These are phyloP conservation scores for Linnaemya tessellans DNA, from an alignment of 2,888 invertebrate species.

Conservation along the genomic window DNA sequence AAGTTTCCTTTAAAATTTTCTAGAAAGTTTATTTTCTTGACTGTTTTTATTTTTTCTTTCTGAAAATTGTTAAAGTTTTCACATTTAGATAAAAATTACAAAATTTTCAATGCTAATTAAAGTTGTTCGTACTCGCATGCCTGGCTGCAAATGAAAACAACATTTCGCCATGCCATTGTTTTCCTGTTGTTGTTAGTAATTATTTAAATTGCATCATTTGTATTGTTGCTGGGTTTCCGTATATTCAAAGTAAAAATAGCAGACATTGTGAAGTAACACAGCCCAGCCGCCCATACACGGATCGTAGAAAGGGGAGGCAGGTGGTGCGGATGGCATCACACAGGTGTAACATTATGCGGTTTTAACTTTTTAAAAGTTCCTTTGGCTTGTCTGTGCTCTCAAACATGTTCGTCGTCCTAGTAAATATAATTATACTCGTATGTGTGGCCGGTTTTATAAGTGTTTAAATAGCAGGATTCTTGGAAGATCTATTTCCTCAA, in stretches of 20 bases:
- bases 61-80: constrained; percentile 56
- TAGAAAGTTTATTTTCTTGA: neutral
- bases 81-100: constrained; percentile 38
- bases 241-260: constrained; percentile 28
- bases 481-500: neutral
- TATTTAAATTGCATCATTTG: constrained; percentile 81
- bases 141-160: constrained; percentile 22
- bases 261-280: constrained; percentile 12
- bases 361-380: constrained; percentile 41
- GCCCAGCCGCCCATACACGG: constrained; percentile 15
- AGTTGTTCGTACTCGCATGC: constrained; percentile 7
- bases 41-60: neutral
- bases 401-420: constrained; percentile 19
- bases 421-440: neutral
- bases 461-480: neutral
- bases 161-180: neutral
- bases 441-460: constrained; percentile 18
- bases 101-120: constrained; percentile 57
- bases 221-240: constrained; percentile 73
- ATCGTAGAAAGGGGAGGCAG: neutral
- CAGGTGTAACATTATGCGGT: constrained; percentile 69
- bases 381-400: constrained; percentile 44
- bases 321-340: constrained; percentile 22
- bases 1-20: constrained; percentile 15
- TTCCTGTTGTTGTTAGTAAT: constrained; percentile 73